Base-by-base conservation (phyloP, 2,113 vertebrate genomes). In the Cygnus buccinator region DNA sequence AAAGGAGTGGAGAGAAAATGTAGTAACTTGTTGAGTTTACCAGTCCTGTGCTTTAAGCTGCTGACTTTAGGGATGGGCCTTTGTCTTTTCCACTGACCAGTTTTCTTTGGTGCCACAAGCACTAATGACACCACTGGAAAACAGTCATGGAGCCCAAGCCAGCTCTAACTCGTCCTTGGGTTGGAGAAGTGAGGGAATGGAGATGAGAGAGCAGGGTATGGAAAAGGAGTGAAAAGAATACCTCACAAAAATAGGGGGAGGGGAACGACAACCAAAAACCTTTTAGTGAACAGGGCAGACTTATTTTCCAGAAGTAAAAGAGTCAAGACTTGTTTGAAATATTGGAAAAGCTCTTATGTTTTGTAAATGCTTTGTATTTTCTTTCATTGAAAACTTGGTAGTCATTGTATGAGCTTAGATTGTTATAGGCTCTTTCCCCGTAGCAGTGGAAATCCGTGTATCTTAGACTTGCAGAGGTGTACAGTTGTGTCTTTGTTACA, bases 401-500 rank as follows among this genome's bases (percentile, higher is more conserved):
- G 70, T 6, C 23, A 0, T 39, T 28, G 13, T 20, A 2, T 5
- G 33, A 31, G 61, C 15, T 33, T 23, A 11, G 63, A 9, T 0
- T 18, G 31, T 33, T 19, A 4, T 16, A 9, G 46, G 21, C 11
- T n/a, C 9, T 0, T 17, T 33, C 31, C 33, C 63, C 6, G 0
- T 19, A 37, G 29, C 5, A 43, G n/a, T 0, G 26, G 23, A 7
- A 23, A 22, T 17, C 1, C 10, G 3, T 10, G 46, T 5, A 0
- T 2, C 25, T 46, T 15, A 5, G 3, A 0, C 29, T 72, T 58
- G 18, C 35, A 17, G 2, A 76, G 58, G 17, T 19, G 35, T 11
- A 3, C 23, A 18, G 18, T 12, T 52, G 44, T 39, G 63, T 8
- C 23, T 35, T 2, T 13, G 63, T 10, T 13, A 0, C 3, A n/a